Evolutionary conservation across 1,140 invertebrate species (phyloP), one percentile per base, ranked within the genome.

Genomic region (Zaprionus africanus): DNA sequence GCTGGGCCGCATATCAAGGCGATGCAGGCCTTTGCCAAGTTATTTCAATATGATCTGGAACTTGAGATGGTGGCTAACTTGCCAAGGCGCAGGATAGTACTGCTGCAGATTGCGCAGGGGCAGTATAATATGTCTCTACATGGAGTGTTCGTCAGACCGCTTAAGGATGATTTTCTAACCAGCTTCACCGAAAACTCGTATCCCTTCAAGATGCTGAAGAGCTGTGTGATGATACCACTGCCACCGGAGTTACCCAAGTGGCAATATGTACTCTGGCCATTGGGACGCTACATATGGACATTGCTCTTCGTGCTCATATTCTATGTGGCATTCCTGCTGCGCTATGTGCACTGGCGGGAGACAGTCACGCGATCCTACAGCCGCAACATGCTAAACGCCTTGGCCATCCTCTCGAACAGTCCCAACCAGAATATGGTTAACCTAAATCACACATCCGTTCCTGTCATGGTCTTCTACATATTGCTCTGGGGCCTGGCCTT

Each of bases 201-300:
- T 58, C 91, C 91, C 1, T n/a, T 92, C 13, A 78, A 86, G 46
- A 36, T 81, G 38, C 59, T 79, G 51, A 78, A 57, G 12, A 90
- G 70, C 49, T 92, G 91, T 60, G 79, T 92, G n/a, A 92, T 92
- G 91, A 87, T 92, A 4, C 91, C 91, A 0, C 63, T 92, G 2
- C 80, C 85, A 0, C 84, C 88, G 28, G 91, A 92, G 78, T 24
- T 92, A 57, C 84, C 91, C 61, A 91, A 90, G 43, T 92, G 82
- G 85, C 77, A 79, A 77, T 92, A 92, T 38, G 58, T 92, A 41
- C 74, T 92, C 1, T 92, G 91, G 91, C 91, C 91, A 0, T 49
- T 92, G 60, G 91, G 85, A 6, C 75, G 68, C 1, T 92, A 79
- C 34, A 78, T 91, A 7, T 92, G 91, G 88, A 49, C 73, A 0